phyloP scores from a whole-genome alignment of 2,113 vertebrate species.

The Gobiocypris rarus region DNA sequence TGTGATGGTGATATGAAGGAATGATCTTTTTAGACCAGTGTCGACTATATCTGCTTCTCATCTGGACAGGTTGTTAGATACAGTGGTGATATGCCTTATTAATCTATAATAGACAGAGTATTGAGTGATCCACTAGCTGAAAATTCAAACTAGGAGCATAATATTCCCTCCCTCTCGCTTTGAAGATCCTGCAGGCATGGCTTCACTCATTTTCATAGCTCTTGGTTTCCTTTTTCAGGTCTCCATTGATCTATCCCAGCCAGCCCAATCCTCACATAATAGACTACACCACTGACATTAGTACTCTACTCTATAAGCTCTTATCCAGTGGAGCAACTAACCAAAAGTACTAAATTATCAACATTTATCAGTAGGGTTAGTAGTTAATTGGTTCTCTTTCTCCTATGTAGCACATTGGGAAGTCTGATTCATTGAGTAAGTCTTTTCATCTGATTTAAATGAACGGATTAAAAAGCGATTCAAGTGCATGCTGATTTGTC shows the following conservation, averaged over 20 bases:
- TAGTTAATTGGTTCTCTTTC: not conserved
- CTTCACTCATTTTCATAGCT: slow-evolving; percentile 14
- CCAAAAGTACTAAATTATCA: not conserved
- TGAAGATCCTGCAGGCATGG: slow-evolving; percentile 10
- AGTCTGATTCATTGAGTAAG: not conserved
- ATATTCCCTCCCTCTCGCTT: slow-evolving; percentile 11
- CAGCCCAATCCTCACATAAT: not conserved
- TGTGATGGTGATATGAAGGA: no score
- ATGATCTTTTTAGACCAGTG: slow-evolving; percentile 23
- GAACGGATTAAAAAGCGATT: not conserved
- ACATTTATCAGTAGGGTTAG: not conserved
- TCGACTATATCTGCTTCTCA: slow-evolving; percentile 2
- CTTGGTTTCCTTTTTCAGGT: slow-evolving; percentile 10
- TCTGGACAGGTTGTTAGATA: slow-evolving; percentile 19
- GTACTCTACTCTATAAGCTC: not conserved
- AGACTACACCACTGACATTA: not conserved
- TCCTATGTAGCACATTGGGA: not conserved
- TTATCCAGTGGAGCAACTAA: not conserved
- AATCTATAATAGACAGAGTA: slow-evolving; percentile 29
- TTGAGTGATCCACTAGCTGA: slow-evolving; percentile 6
- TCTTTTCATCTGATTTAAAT: not conserved
- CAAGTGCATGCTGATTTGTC: not conserved
- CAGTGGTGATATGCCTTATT: not conserved
- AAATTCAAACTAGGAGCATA: slow-evolving; percentile 28
- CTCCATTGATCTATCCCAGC: not conserved